Conservation (phyloP, 2,888 invertebrate genomes). For the Byasa hedistus region DNA sequence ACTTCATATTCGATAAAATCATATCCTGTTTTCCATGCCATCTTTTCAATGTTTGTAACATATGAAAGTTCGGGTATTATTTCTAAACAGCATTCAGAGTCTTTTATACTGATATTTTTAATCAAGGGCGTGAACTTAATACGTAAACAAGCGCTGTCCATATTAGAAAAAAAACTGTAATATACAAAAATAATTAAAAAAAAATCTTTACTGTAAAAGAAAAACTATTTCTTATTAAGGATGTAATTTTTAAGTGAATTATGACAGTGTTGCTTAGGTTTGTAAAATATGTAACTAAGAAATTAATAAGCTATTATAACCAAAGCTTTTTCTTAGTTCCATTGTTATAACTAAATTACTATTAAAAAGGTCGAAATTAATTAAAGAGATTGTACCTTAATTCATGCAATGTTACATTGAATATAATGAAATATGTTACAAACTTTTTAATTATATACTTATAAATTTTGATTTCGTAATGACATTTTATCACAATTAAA, state of each 20-base stretch:
- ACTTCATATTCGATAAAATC: slow-evolving; percentile 57
- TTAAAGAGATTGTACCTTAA: slow-evolving; percentile 21
- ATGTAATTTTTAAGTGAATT: no score
- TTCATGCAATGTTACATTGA: slow-evolving; percentile 9
- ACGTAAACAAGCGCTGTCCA: slow-evolving; percentile 56
- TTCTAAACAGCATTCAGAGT: slow-evolving; percentile 58
- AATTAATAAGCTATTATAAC: no score
- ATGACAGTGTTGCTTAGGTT: no score
- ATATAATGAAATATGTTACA: slow-evolving; percentile 3
- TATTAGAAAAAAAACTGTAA: slow-evolving; percentile 37
- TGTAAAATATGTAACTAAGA: no score
- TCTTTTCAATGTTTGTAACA: slow-evolving; percentile 58
- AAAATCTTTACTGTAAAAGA: neutral
- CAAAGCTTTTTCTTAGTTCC: neutral
- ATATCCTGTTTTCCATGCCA: slow-evolving; percentile 53
- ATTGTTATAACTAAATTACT: neutral
- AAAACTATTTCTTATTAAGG: no score
- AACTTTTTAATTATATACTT: slow-evolving; percentile 9
- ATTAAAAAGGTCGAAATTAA: no score
- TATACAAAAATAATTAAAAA: slow-evolving; percentile 34
- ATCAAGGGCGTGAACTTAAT: slow-evolving; percentile 61
- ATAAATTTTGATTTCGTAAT: slow-evolving; percentile 24
- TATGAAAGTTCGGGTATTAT: slow-evolving; percentile 61
- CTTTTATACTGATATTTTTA: slow-evolving; percentile 43
- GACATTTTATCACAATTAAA: slow-evolving; percentile 3